Evolutionary conservation across 1,140 invertebrate genomes (phyloP).

Genomic region (Tenebrio molitor): DNA sequence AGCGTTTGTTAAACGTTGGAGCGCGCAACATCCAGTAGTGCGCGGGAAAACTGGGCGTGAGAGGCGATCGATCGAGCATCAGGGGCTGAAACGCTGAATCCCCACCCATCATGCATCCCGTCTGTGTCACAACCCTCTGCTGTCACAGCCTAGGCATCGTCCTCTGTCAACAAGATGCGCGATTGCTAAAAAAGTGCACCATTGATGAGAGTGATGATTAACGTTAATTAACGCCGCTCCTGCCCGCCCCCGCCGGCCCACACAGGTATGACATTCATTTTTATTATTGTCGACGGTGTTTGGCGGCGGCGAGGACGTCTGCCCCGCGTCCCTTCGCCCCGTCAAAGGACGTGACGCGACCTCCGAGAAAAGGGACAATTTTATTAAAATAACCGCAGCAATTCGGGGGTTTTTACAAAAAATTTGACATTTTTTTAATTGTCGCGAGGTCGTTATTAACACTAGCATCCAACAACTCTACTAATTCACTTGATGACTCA

Average conservation of each 20-base stretch:
- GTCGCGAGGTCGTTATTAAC: no score
- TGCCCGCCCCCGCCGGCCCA: conserved; percentile 5
- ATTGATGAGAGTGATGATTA: conserved; percentile 9
- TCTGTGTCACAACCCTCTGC: conserved; percentile 51
- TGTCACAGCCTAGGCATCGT: conserved; percentile 51
- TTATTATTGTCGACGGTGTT: conserved; percentile 12
- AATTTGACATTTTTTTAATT: no score
- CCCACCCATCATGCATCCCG: conserved; percentile 55
- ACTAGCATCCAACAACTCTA: no score
- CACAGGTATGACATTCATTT: conserved; percentile 48
- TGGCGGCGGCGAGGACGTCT: no score
- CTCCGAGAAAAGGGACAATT: no score
- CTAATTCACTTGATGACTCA: no score
- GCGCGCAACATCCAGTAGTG: conserved; percentile 59
- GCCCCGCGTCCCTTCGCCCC: no score
- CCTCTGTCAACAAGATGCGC: conserved; percentile 61
- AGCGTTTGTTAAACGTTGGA: conserved; percentile 37
- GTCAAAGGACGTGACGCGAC: no score
- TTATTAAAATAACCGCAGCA: no score
- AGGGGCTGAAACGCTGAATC: conserved; percentile 55
- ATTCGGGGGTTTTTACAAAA: no score
- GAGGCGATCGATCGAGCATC: conserved; percentile 64
- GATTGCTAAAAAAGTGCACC: conserved; percentile 56
- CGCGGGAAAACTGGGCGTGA: conserved; percentile 66
- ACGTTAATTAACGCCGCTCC: not conserved